Evolutionary conservation across 1,140 invertebrate species (phyloP).

Genomic region (Anastrepha ludens): DNA sequence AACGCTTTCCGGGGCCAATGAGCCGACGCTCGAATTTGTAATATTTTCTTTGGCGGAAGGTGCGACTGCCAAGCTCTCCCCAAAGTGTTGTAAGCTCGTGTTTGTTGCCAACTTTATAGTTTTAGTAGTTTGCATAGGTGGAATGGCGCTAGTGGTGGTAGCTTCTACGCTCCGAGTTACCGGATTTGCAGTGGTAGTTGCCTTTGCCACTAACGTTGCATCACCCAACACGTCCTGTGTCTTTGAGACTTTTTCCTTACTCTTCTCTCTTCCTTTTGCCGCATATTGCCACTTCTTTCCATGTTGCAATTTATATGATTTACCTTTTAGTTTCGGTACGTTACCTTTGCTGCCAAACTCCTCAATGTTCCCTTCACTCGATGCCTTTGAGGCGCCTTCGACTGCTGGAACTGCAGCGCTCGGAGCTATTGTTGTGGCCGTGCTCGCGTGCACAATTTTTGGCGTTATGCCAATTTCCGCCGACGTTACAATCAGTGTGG

Average conservation of each 20-base stretch:
- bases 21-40: neutral
- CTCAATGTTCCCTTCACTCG: neutral
- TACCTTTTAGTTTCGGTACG: slow-evolving; percentile 26
- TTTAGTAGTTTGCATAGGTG: neutral
- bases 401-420: neutral
- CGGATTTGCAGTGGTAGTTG: neutral
- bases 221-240: neutral
- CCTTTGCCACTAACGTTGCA: slow-evolving; percentile 16
- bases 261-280: neutral
- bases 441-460: slow-evolving; percentile 8
- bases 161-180: neutral
- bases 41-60: neutral
- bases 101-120: neutral
- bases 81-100: neutral
- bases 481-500: slow-evolving; percentile 61
- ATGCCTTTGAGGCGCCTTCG: too few species aligned
- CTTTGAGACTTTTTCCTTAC: neutral
- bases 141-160: neutral
- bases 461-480: slow-evolving; percentile 59
- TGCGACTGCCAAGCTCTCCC: neutral
- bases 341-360: neutral
- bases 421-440: neutral
- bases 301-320: slow-evolving; percentile 33
- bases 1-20: neutral
- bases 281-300: slow-evolving; percentile 32